These are phyloP conservation scores for Sebastolobus altivelis DNA, from an alignment of 2,797 vertebrate genomes.

Conservation along the genomic window DNA sequence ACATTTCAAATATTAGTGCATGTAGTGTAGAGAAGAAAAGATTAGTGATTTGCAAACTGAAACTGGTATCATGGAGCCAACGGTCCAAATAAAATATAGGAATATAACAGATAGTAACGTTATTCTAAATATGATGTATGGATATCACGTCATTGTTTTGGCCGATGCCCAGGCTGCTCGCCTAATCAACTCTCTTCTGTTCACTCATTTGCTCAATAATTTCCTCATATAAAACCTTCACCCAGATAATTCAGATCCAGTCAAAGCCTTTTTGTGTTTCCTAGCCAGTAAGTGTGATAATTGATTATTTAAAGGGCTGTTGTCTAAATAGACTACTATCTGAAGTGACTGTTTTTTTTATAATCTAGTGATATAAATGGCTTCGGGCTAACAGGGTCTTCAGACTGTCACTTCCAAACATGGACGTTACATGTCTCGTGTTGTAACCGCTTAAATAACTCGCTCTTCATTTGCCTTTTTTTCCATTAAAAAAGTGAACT, in stretches of 20 bases:
- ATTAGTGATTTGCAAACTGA: too few relatives aligned
- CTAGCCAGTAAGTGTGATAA: not conserved
- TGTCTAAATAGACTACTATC: not conserved
- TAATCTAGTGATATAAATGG: not conserved
- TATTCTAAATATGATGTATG: too few relatives aligned
- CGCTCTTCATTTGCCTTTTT: not conserved
- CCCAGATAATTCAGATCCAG: not conserved
- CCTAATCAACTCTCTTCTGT: too few relatives aligned
- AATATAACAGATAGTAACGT: too few relatives aligned
- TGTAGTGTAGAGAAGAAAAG: too few relatives aligned
- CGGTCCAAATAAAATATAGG: too few relatives aligned
- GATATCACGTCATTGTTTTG: too few relatives aligned
- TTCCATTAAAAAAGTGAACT: not conserved
- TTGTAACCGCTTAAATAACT: not conserved
- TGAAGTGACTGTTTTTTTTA: not conserved
- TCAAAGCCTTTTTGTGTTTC: not conserved
- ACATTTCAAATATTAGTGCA: not conserved
- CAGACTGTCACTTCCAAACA: not conserved
- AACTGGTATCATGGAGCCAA: too few relatives aligned
- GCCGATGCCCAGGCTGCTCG: too few relatives aligned
- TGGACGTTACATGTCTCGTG: not conserved
- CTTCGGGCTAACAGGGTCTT: not conserved
- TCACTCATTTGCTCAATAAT: too few relatives aligned
- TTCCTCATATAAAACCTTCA: not conserved
- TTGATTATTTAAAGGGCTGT: not conserved